phyloP scores from a whole-genome alignment of 1,140 invertebrate genomes.

The Acromyrmex charruanus region DNA sequence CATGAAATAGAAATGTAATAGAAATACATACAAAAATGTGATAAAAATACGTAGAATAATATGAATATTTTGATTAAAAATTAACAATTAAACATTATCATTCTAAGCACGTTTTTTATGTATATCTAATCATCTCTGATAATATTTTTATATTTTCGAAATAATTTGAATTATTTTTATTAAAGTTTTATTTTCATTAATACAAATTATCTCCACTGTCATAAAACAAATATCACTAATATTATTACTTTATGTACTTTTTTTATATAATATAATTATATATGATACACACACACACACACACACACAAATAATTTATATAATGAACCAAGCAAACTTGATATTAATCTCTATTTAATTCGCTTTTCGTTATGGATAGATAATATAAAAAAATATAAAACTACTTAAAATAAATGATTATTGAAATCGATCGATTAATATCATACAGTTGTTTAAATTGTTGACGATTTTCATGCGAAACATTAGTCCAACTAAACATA shows the following conservation, averaged over 20 bases:
- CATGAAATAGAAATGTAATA: background rate
- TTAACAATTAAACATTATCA: background rate
- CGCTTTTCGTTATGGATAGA: background rate
- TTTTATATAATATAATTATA: constrained; percentile 38
- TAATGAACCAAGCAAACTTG: background rate
- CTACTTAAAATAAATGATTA: background rate
- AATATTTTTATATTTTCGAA: background rate
- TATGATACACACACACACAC: no score
- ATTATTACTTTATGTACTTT: background rate
- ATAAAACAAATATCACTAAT: background rate
- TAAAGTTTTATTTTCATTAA: background rate
- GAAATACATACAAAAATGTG: no score
- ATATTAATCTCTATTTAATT: background rate
- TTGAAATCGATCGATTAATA: background rate
- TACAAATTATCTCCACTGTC: background rate
- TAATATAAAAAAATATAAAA: background rate
- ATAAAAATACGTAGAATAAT: background rate
- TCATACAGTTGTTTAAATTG: constrained; percentile 11
- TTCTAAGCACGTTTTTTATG: background rate
- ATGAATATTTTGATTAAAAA: background rate
- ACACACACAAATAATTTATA: background rate
- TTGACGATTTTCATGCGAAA: constrained; percentile 8
- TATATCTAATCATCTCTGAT: background rate
- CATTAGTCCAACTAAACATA: constrained; percentile 11
- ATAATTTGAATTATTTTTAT: background rate